Evolutionary conservation across 2,888 invertebrate species (phyloP).

Genomic region (Ramazzottius varieornatus): DNA sequence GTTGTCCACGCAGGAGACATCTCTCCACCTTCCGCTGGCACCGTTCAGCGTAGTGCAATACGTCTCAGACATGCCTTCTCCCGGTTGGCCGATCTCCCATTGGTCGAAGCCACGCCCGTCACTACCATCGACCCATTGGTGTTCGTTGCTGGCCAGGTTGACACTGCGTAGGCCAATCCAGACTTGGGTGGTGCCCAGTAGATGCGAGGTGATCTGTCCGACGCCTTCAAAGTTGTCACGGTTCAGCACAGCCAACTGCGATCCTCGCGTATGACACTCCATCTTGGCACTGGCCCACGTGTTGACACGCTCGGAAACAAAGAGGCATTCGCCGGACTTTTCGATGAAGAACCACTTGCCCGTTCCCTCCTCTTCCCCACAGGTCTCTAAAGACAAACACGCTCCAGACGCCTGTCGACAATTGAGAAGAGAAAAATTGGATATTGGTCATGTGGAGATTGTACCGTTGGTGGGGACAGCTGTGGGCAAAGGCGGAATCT

Average conservation of each 20-base stretch:
- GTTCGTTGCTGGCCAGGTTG: not conserved
- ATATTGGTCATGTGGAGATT: too few species aligned
- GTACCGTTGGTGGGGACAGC: not conserved
- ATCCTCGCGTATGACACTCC: not conserved
- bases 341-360: not conserved
- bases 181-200: not conserved
- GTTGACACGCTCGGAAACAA: not conserved
- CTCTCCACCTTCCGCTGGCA: not conserved
- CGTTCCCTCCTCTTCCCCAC: not conserved
- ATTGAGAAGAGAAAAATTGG: too few species aligned
- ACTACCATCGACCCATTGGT: not conserved
- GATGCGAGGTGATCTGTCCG: not conserved
- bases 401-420: too few species aligned
- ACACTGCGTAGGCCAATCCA: not conserved
- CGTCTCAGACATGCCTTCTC: not conserved
- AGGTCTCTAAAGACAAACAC: not conserved
- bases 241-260: not conserved
- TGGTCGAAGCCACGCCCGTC: not conserved
- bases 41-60: not conserved
- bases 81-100: not conserved
- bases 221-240: not conserved
- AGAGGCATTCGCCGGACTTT: not conserved
- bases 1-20: not conserved
- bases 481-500: not conserved
- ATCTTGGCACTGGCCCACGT: not conserved